Evolutionary conservation across 2,888 invertebrate species (phyloP).

Genomic region (Cantharis flavilabris): DNA sequence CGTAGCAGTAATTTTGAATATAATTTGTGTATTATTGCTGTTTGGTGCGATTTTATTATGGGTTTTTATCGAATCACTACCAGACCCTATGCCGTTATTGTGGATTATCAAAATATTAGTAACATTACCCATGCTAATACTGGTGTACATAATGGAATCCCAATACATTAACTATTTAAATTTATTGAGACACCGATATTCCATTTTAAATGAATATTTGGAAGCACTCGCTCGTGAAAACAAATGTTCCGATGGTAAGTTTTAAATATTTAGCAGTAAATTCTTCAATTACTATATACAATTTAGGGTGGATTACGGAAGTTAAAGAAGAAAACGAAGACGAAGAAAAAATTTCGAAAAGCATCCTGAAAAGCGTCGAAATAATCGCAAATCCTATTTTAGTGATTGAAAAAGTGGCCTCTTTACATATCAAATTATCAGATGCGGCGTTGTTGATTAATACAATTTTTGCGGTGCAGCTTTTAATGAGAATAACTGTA

Average conservation of each 20-base stretch:
- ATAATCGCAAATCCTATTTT: constrained; percentile 36
- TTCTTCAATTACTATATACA: background rate
- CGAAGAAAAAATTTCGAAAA: constrained; percentile 24
- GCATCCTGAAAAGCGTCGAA: constrained; percentile 21
- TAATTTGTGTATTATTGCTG: background rate
- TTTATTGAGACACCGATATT: constrained; percentile 36
- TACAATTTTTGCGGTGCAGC: constrained; percentile 43
- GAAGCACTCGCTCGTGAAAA: constrained; percentile 34
- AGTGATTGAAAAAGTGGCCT: constrained; percentile 41
- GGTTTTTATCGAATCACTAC: background rate
- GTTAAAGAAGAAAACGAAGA: constrained; percentile 8
- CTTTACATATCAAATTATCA: constrained; percentile 42
- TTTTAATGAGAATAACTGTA: constrained; percentile 41
- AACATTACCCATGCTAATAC: constrained; percentile 15
- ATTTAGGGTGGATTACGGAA: constrained; percentile 30
- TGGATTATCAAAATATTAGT: background rate
- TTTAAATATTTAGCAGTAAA: background rate
- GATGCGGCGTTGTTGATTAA: constrained; percentile 43
- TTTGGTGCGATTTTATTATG: background rate
- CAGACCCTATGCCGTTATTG: background rate
- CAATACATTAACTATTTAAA: constrained; percentile 39
- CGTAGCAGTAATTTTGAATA: background rate
- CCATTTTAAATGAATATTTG: constrained; percentile 39
- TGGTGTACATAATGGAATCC: constrained; percentile 38
- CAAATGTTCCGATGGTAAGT: constrained; percentile 22